These are phyloP conservation scores for Minunthozetes semirufus DNA, from an alignment of 2,888 invertebrate genomes.

Conservation along the genomic window DNA sequence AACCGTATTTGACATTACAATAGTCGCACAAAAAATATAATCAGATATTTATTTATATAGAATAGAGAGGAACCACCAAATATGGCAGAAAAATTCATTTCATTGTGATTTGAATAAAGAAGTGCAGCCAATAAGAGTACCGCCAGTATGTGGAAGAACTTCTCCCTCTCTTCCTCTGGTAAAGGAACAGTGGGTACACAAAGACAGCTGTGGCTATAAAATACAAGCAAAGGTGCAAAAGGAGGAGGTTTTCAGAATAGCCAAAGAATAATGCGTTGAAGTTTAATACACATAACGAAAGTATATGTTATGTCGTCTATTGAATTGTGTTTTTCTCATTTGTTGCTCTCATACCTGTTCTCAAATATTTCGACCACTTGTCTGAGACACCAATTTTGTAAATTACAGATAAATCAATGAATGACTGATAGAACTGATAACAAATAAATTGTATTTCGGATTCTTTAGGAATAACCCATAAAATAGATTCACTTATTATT, in stretches of 20 bases:
- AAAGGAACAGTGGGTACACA: constrained; percentile 7
- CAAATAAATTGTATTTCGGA: background rate
- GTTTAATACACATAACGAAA: constrained; percentile 1
- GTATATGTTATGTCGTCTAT: background rate
- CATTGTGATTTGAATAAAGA: constrained; percentile 27
- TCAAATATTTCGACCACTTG: constrained; percentile 14
- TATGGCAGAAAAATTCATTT: constrained; percentile 27
- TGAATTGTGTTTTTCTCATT: constrained; percentile 17
- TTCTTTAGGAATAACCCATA: background rate
- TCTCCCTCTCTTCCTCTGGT: background rate
- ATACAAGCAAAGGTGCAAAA: constrained; percentile 25
- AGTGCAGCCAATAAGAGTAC: constrained; percentile 19
- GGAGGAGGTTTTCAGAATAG: constrained; percentile 8
- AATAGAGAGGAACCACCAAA: constrained; percentile 21
- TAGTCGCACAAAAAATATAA: background rate
- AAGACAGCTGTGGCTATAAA: constrained; percentile 24
- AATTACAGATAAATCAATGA: background rate
- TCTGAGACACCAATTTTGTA: background rate
- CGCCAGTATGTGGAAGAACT: constrained; percentile 6
- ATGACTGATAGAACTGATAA: too few species aligned
- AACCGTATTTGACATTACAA: constrained; percentile 1
- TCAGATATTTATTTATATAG: background rate
- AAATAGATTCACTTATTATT: background rate
- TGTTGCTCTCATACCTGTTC: constrained; percentile 16
- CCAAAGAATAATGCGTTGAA: background rate